phyloP scores from a whole-genome alignment of 2,888 invertebrate genomes.

The Drosophila aldrichi region DNA sequence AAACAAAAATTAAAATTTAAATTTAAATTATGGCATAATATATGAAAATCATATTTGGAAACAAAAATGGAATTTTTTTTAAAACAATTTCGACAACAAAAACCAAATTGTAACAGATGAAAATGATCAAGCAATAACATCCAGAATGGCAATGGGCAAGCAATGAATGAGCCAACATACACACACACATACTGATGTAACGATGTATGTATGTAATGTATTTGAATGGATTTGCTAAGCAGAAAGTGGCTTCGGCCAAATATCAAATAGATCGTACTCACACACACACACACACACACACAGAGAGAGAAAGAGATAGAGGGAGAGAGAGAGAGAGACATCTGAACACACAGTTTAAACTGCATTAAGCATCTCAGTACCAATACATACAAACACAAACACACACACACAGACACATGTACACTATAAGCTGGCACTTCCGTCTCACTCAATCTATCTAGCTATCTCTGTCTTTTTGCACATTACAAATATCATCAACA shows the following conservation, averaged over 20 bases:
- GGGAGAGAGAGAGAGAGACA: background rate
- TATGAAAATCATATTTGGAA: constrained; percentile 27
- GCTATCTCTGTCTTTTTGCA: background rate
- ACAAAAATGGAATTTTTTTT: constrained; percentile 21
- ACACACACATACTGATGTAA: background rate
- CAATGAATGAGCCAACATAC: constrained; percentile 25
- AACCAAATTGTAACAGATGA: constrained; percentile 7
- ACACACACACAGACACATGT: background rate
- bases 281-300: background rate
- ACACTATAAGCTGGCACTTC: constrained; percentile 6
- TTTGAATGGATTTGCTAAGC: constrained; percentile 39
- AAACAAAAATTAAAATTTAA: constrained; percentile 37
- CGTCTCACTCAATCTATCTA: background rate
- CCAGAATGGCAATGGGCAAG: constrained; percentile 47
- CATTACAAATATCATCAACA: background rate
- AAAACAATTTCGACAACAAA: constrained; percentile 24
- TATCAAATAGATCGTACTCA: constrained; percentile 16
- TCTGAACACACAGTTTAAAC: background rate
- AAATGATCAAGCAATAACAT: constrained; percentile 20
- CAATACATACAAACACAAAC: background rate
- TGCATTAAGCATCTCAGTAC: background rate
- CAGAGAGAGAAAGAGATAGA: too few relatives aligned
- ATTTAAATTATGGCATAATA: constrained; percentile 57
- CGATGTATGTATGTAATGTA: constrained; percentile 12
- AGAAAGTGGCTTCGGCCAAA: constrained; percentile 38